These are phyloP conservation scores for Trichopoda pennipes DNA, from an alignment of 2,888 invertebrate genomes.

Conservation along the genomic window DNA sequence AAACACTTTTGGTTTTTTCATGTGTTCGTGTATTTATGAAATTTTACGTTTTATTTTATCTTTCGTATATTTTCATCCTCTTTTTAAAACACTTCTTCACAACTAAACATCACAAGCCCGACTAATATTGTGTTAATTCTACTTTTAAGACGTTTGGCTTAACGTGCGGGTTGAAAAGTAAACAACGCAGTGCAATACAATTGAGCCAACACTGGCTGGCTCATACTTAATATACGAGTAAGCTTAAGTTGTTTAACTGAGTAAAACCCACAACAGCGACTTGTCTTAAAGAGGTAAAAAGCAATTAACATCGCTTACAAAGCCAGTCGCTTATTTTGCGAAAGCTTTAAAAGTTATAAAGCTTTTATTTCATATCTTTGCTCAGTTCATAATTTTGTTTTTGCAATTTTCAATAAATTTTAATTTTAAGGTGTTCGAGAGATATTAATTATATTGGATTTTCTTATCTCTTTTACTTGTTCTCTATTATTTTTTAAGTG, in stretches of 20 bases:
- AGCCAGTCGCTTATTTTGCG: not conserved
- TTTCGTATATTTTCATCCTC: constrained; percentile 33
- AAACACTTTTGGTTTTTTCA: constrained; percentile 9
- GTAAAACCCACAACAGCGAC: too few species aligned
- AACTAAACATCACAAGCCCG: constrained; percentile 65
- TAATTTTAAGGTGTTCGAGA: too few species aligned
- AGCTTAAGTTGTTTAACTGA: constrained; percentile 31
- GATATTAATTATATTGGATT: too few species aligned
- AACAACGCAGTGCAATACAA: not conserved
- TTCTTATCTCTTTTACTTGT: too few species aligned
- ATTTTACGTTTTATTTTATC: constrained; percentile 8
- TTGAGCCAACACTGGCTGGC: not conserved
- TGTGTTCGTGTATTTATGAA: constrained; percentile 15
- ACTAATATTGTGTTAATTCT: constrained; percentile 52
- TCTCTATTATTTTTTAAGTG: too few species aligned
- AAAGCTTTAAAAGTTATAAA: not conserved
- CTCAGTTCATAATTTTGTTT: too few species aligned
- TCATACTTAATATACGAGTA: too few species aligned
- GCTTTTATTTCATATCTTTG: too few species aligned
- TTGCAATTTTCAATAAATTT: too few species aligned
- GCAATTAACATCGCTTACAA: too few species aligned
- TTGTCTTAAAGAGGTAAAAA: too few species aligned
- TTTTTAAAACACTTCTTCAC: constrained; percentile 54
- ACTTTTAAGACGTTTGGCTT: constrained; percentile 15
- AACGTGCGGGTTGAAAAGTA: not conserved